Percentiles rank a stretch among this genome's conserved stretches.
phyloP scores from a whole-genome alignment of 2,113 vertebrate genomes.

The Cephalophus harveyi region DNA sequence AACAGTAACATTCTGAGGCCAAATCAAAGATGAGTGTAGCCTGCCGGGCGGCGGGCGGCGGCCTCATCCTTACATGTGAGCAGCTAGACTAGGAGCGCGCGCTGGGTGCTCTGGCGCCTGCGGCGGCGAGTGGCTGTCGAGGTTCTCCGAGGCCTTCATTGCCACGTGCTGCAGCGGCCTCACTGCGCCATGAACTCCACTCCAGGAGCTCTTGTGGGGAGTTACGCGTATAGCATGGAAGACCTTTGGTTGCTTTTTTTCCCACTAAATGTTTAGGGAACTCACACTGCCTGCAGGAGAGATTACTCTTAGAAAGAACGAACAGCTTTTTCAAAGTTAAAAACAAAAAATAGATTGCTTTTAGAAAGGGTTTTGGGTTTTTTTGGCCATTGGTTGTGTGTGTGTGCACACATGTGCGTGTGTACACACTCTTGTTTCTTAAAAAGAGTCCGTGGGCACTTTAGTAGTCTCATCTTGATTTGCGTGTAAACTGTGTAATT shows the following conservation, averaged over 20 bases:
- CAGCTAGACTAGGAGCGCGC: not conserved
- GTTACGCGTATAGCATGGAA: rapidly evolving
- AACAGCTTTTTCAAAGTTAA: not conserved
- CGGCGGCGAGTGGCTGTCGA: rapidly evolving
- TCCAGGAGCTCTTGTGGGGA: not conserved
- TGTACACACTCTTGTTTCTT: not conserved
- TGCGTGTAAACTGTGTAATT: not conserved
- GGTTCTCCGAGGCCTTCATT: too few relatives aligned
- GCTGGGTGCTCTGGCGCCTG: not conserved
- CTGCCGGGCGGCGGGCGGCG: not conserved
- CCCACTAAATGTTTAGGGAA: not conserved
- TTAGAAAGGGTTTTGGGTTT: not conserved
- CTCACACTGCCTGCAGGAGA: not conserved
- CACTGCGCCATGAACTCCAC: rapidly evolving
- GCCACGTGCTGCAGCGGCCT: rapidly evolving
- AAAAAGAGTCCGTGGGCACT: not conserved
- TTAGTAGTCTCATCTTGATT: not conserved
- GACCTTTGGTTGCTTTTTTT: not conserved
- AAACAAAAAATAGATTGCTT: not conserved
- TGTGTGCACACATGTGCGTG: not conserved
- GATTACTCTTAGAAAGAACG: not conserved
- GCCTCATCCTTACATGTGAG: not conserved
- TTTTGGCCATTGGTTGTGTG: not conserved
- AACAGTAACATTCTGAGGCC: too few relatives aligned
- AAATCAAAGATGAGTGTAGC: not conserved